These are phyloP conservation scores for Cinclus mexicanus DNA, from an alignment of 2,113 vertebrate genomes.

Conservation along the genomic window DNA sequence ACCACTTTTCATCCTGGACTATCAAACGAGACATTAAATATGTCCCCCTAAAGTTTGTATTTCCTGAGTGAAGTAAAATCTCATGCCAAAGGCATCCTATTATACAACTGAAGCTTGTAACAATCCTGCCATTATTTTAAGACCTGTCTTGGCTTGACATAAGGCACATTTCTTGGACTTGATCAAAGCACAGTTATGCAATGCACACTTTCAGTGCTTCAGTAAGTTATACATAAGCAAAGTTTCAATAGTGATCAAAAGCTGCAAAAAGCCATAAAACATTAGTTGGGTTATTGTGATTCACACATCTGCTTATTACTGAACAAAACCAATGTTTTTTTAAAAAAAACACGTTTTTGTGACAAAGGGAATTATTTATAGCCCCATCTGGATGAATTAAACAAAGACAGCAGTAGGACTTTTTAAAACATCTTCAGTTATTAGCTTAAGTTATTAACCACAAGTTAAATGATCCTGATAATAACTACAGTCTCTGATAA, in stretches of 20 bases:
- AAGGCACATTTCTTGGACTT: constrained; percentile 81
- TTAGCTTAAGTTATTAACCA: not conserved
- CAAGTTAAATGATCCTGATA: not conserved
- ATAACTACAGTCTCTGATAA: not conserved
- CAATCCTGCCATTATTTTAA: not conserved
- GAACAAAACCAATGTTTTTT: not conserved
- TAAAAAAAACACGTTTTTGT: not conserved
- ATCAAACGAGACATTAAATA: not conserved
- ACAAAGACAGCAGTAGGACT: not conserved
- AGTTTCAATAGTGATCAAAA: constrained; percentile 70
- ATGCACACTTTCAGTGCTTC: constrained; percentile 61
- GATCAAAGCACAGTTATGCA: constrained; percentile 70
- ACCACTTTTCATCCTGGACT: not conserved
- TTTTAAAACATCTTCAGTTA: not conserved
- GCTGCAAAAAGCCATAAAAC: constrained; percentile 77
- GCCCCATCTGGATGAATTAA: constrained; percentile 40
- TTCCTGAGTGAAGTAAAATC: not conserved
- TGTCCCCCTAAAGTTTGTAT: not conserved
- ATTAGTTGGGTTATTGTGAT: constrained; percentile 76
- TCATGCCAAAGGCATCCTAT: not conserved
- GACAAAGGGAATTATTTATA: constrained; percentile 66
- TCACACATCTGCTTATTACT: not conserved
- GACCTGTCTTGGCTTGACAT: constrained; percentile 67
- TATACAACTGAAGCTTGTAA: not conserved
- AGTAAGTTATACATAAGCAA: constrained; percentile 72